phyloP scores from a whole-genome alignment of 1,140 invertebrate genomes.

The Leptestheria dahalacensis region DNA sequence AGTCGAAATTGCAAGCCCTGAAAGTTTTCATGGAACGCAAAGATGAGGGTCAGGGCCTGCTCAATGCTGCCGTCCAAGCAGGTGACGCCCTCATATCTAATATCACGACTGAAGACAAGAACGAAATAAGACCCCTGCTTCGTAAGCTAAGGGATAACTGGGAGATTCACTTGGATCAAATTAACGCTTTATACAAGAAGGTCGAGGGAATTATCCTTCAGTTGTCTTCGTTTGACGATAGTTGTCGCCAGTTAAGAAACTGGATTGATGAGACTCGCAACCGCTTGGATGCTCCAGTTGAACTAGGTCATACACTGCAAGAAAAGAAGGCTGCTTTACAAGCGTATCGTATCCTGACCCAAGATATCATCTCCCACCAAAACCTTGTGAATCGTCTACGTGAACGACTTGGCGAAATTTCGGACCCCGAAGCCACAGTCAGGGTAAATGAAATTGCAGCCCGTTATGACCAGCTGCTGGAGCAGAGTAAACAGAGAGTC shows the following conservation, averaged over 20 bases:
- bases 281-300: conserved; percentile 34
- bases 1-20: conserved; percentile 53
- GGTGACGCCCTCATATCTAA: conserved; percentile 75
- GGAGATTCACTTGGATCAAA: conserved; percentile 65
- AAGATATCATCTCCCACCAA: conserved; percentile 67
- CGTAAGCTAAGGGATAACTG: conserved; percentile 62
- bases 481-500: conserved; percentile 50
- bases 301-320: conserved; percentile 46
- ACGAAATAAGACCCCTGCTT: conserved; percentile 64
- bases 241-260: conserved; percentile 56
- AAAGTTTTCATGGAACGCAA: conserved; percentile 54
- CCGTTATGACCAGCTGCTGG: conserved; percentile 47
- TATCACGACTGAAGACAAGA: conserved; percentile 70
- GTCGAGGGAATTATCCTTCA: conserved; percentile 73
- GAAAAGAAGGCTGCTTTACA: conserved; percentile 75
- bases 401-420: conserved; percentile 51
- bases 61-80: conserved; percentile 64
- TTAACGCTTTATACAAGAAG: conserved; percentile 67
- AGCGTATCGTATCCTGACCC: conserved; percentile 50
- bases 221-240: conserved; percentile 78
- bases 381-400: conserved; percentile 59
- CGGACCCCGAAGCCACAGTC: conserved; percentile 54
- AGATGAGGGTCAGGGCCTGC: conserved; percentile 55
- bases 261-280: conserved; percentile 60
- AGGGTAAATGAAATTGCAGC: conserved; percentile 50